Percentiles rank a stretch among this genome's conserved stretches.
phyloP scores from a whole-genome alignment of 2,113 vertebrate genomes.

The Erythrolamprus reginae region DNA sequence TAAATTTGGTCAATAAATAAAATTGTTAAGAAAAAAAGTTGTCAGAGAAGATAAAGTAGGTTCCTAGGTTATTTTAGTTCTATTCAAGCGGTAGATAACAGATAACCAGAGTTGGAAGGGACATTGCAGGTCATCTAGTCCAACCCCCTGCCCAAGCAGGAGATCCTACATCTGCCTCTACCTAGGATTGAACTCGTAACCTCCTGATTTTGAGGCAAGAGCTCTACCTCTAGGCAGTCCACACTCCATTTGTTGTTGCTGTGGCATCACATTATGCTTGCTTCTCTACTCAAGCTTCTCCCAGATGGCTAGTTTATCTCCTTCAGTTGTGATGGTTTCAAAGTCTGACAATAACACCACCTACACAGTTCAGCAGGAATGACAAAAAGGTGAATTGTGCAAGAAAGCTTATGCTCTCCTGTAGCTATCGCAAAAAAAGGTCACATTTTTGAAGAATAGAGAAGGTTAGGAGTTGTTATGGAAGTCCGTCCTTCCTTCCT shows the following conservation, averaged over 20 bases:
- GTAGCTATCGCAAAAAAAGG: constrained; percentile 16
- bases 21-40: neutral
- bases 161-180: too few species aligned
- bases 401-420: constrained; percentile 14
- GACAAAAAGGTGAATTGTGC: constrained; percentile 25
- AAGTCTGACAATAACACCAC: constrained; percentile 45
- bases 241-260: constrained; percentile 26
- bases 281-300: neutral
- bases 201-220: too few species aligned
- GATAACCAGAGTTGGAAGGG: too few species aligned
- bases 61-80: neutral
- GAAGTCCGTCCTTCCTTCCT: neutral
- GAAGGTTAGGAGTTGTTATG: neutral
- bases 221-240: too few species aligned
- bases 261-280: constrained; percentile 12
- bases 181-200: too few species aligned
- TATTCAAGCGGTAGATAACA: neutral
- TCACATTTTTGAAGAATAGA: constrained; percentile 31
- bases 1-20: neutral
- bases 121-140: too few species aligned
- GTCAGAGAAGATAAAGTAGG: neutral
- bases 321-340: constrained; percentile 26
- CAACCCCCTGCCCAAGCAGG: too few species aligned
- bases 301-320: neutral
- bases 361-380: constrained; percentile 7